Evolutionary conservation across 2,888 invertebrate species (phyloP).

Genomic region (Zelleria hepariella): DNA sequence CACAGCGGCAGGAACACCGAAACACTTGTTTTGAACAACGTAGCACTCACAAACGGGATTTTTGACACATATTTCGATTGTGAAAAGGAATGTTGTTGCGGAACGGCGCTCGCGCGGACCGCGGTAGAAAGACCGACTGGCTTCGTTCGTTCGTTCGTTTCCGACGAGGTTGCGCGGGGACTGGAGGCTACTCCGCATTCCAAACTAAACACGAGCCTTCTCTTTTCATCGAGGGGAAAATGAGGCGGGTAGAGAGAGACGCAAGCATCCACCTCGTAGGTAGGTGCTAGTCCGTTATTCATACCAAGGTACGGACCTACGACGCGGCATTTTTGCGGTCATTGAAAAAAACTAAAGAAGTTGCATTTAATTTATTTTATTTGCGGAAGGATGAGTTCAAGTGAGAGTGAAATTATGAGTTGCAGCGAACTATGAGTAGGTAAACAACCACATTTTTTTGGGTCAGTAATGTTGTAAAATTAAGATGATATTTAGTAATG

Average conservation of each 20-base stretch:
- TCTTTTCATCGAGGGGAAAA: conserved; percentile 27
- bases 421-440: too few relatives aligned
- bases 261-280: conserved; percentile 20
- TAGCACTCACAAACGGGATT: conserved; percentile 43
- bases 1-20: conserved; percentile 52
- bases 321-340: not conserved
- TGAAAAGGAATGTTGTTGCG: conserved; percentile 23
- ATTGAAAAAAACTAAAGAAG: too few relatives aligned
- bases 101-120: conserved; percentile 39
- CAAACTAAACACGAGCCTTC: conserved; percentile 40
- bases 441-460: too few relatives aligned
- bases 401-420: too few relatives aligned
- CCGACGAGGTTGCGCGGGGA: conserved; percentile 40
- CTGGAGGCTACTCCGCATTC: conserved; percentile 60
- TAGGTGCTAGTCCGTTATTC: conserved; percentile 49
- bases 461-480: too few relatives aligned
- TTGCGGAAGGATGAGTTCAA: too few relatives aligned
- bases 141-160: conserved; percentile 19
- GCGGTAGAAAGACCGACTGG: conserved; percentile 51
- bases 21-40: conserved; percentile 16
- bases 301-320: conserved; percentile 24
- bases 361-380: too few relatives aligned
- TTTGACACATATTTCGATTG: conserved; percentile 62
- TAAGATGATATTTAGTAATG: too few relatives aligned
- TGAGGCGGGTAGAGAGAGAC: conserved; percentile 22